Conservation (phyloP, 2,797 vertebrate genomes). For the Oreortyx pictus region DNA sequence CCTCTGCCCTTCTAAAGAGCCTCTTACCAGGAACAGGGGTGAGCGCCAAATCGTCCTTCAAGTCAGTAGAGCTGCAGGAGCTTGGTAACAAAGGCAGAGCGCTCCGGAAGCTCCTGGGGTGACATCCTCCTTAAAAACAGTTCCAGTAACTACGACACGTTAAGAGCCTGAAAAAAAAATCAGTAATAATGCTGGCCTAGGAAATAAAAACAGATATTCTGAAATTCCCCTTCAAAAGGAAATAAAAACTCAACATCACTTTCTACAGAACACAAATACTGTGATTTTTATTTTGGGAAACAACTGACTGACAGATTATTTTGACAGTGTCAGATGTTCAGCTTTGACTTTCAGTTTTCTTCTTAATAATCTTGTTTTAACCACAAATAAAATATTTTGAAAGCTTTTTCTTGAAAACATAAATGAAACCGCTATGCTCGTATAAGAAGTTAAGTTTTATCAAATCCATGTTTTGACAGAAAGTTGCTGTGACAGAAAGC, state of each 20-base stretch:
- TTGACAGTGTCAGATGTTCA: background rate
- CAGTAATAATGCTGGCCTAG: background rate
- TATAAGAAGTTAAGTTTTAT: background rate
- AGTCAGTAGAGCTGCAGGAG: background rate
- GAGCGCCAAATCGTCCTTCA: accelerated
- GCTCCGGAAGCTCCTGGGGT: background rate
- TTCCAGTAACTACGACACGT: background rate
- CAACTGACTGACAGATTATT: background rate
- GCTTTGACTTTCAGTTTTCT: background rate
- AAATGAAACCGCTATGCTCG: background rate
- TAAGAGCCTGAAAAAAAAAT: background rate
- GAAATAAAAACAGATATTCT: background rate
- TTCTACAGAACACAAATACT: background rate
- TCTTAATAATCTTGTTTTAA: background rate
- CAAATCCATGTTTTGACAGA: constrained; percentile 19
- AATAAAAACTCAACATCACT: background rate
- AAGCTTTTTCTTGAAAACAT: background rate
- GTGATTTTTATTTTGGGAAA: constrained; percentile 31
- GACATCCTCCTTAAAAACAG: background rate
- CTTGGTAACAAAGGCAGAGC: background rate
- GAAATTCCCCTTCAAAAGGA: background rate
- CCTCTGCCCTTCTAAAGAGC: background rate
- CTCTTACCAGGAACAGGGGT: background rate
- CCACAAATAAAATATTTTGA: background rate
- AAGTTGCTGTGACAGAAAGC: background rate